These are phyloP conservation scores for Osmerus eperlanus DNA, from an alignment of 2,113 vertebrate genomes.

Conservation along the genomic window DNA sequence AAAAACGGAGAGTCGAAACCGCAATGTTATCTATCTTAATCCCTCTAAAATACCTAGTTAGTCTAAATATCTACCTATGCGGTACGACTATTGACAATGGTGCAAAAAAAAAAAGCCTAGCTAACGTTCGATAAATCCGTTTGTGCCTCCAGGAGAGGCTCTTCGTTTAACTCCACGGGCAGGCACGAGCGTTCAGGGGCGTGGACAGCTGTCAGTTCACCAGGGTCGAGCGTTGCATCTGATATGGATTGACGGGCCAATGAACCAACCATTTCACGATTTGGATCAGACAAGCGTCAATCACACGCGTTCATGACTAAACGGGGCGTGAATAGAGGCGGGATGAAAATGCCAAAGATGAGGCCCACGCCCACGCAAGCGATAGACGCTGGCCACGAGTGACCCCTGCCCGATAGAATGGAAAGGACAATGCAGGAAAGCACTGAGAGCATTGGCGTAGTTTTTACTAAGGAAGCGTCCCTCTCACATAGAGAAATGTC, in stretches of 20 bases:
- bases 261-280: background rate
- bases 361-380: too few species aligned
- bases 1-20: background rate
- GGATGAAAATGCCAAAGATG: background rate
- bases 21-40: background rate
- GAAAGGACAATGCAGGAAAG: too few species aligned
- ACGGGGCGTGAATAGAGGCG: background rate
- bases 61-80: background rate
- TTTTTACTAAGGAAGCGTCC: too few species aligned
- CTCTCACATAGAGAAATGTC: too few species aligned
- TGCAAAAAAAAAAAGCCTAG: background rate
- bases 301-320: background rate
- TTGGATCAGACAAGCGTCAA: background rate
- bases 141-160: constrained; percentile 21
- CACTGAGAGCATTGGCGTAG: too few species aligned
- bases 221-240: background rate
- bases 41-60: background rate
- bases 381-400: too few species aligned
- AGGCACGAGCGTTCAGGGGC: constrained; percentile 16
- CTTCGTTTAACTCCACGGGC: constrained; percentile 7
- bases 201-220: constrained; percentile 3
- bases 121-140: constrained; percentile 7
- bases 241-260: constrained; percentile 5
- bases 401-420: too few species aligned
- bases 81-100: background rate